Evolutionary conservation across 1,140 invertebrate species (phyloP).

Genomic region (Brachionus paranguensis): DNA sequence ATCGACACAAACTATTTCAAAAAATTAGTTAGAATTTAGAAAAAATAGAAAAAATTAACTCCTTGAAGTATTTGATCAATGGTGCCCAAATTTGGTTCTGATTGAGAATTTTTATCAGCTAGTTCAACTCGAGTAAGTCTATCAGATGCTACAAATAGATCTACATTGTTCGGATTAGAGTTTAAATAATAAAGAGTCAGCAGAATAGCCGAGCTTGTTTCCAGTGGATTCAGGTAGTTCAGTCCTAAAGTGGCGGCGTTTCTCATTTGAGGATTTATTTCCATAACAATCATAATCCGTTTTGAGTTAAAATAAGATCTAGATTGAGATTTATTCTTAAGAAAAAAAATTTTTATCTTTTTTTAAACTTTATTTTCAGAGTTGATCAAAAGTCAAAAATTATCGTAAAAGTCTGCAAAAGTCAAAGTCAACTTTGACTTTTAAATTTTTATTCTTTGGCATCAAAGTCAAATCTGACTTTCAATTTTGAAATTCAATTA

Average conservation of each 20-base stretch:
- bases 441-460: too few relatives aligned
- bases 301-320: constrained; percentile 12
- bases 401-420: too few relatives aligned
- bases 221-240: background rate
- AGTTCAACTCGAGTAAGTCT: background rate
- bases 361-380: background rate
- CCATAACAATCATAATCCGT: background rate
- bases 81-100: background rate
- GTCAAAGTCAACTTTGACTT: too few relatives aligned
- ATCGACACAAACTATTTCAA: background rate
- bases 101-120: constrained; percentile 13
- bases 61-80: background rate
- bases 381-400: background rate
- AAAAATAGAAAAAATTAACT: background rate
- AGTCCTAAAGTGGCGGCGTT: background rate
- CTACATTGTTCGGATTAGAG: background rate
- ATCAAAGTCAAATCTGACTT: too few relatives aligned
- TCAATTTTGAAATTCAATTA: too few relatives aligned
- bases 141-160: background rate
- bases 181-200: constrained; percentile 18
- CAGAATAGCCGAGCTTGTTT: background rate
- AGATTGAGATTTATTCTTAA: constrained; percentile 13
- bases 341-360: background rate
- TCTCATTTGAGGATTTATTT: constrained; percentile 36
- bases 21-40: background rate